A percentile compares a stretch with the other conserved stretches of the same genome.
These are phyloP conservation scores for Plutomurus gul DNA, from an alignment of 1,140 invertebrate genomes.

Conservation along the genomic window DNA sequence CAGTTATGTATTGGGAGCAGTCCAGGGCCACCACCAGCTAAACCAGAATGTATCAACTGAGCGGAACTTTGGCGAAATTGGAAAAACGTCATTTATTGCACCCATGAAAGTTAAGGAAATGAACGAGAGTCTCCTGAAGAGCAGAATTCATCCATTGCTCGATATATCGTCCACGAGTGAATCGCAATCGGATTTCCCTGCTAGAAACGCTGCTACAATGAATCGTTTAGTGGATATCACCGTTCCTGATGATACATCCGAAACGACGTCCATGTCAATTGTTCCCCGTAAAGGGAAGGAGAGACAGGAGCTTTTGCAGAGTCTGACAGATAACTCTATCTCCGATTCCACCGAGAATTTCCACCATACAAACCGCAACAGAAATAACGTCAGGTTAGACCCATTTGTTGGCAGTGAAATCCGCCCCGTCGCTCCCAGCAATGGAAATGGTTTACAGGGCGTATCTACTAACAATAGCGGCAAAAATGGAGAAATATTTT, in stretches of 20 bases:
- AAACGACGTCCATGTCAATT: constrained; percentile 19
- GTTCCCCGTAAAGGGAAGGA: not conserved
- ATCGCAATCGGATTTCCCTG: not conserved
- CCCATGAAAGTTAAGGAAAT: not conserved
- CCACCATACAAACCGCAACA: too few species aligned
- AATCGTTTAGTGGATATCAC: not conserved
- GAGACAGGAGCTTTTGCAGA: not conserved
- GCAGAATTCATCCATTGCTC: not conserved
- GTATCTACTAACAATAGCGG: too few species aligned
- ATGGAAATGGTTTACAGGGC: too few species aligned
- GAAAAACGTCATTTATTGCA: not conserved
- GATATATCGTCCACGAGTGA: constrained; percentile 19
- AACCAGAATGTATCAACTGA: not conserved
- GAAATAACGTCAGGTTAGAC: too few species aligned
- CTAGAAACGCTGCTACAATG: not conserved
- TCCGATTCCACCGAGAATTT: not conserved
- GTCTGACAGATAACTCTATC: not conserved
- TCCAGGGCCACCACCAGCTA: not conserved
- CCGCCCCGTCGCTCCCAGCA: too few species aligned
- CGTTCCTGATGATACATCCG: constrained; percentile 21
- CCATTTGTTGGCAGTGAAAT: too few species aligned
- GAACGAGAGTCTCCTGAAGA: not conserved
- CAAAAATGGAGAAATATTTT: too few species aligned
- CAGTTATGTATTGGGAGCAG: constrained; percentile 4
- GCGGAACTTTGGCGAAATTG: not conserved